Evolutionary conservation across 1,140 invertebrate species (phyloP).

Genomic region (Piezodorus guildinii): DNA sequence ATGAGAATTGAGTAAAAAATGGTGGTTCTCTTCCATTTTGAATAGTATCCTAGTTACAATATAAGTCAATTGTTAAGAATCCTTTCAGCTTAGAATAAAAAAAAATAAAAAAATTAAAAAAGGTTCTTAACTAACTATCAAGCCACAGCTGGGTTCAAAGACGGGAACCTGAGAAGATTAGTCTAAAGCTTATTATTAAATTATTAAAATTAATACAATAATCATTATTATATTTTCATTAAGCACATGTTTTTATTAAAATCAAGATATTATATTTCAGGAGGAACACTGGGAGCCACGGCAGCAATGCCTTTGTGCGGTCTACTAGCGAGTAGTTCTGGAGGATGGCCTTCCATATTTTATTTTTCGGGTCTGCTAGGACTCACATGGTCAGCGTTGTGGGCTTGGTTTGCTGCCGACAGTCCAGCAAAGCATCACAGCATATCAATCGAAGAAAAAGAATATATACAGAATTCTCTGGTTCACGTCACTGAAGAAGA

Average conservation of each 20-base stretch:
- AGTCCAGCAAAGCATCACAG: constrained; percentile 38
- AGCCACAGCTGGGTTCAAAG: too few species aligned
- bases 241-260: neutral
- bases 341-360: constrained; percentile 27
- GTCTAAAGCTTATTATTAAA: too few species aligned
- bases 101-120: too few species aligned
- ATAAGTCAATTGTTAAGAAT: too few species aligned
- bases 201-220: too few species aligned
- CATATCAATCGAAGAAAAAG: constrained; percentile 35
- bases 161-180: too few species aligned
- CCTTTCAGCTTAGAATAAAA: too few species aligned
- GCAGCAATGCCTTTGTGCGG: constrained; percentile 44
- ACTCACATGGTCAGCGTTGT: constrained; percentile 30
- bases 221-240: too few species aligned
- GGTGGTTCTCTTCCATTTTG: too few species aligned
- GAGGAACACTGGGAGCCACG: constrained; percentile 38
- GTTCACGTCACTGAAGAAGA: constrained; percentile 29
- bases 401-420: constrained; percentile 32
- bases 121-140: too few species aligned
- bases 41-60: too few species aligned
- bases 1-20: too few species aligned
- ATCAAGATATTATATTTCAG: neutral
- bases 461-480: constrained; percentile 39
- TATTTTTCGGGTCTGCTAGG: constrained; percentile 39
- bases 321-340: constrained; percentile 32